Evolutionary conservation across 2,888 invertebrate species (phyloP), one percentile per base, ranked within the genome.

Genomic region (Norana najaformis): DNA sequence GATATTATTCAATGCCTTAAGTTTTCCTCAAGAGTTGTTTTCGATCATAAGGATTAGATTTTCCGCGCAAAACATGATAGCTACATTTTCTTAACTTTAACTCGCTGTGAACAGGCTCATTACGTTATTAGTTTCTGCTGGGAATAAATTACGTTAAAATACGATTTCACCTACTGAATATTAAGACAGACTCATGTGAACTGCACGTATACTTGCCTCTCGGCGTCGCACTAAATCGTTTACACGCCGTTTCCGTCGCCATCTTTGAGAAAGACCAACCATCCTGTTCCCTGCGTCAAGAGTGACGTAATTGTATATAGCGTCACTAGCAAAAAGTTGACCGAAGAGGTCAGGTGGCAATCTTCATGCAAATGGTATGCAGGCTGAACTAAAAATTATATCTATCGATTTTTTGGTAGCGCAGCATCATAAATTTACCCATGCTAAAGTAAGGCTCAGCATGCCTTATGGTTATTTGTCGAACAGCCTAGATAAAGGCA

Each of bases 141-240:
- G 30, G n/a, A 30, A 53, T 5, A 69, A 69, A 8, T 69, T n/a
- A 30, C 41, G 41, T 1, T n/a, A 69, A 69, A 69, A n/a, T 69
- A n/a, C 69, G 69, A 69, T 30, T 69, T 69, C n/a, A 69, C 69
- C n/a, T 69, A n/a, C n/a, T n/a, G 69, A n/a, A n/a, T n/a, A 69
- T 69, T 69, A n/a, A 30, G 69, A 69, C 69, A 69, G 23, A 8
- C n/a, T 16, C 8, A 69, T n/a, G n/a, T n/a, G n/a, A 69, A 16
- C 69, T 69, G n/a, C 6, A 69, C 69, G 69, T 69, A 69, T 69
- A 69, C 69, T 69, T 69, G 69, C 69, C 69, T 69, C 69, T n/a
- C 30, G n/a, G 69, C 30, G n/a, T 11, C 8, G n/a, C 30, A 6
- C n/a, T 69, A 69, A 69, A n/a, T 69, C 69, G n/a, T 69, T n/a